Base-by-base conservation (phyloP, 1,140 invertebrate species). In the Orius laevigatus region DNA sequence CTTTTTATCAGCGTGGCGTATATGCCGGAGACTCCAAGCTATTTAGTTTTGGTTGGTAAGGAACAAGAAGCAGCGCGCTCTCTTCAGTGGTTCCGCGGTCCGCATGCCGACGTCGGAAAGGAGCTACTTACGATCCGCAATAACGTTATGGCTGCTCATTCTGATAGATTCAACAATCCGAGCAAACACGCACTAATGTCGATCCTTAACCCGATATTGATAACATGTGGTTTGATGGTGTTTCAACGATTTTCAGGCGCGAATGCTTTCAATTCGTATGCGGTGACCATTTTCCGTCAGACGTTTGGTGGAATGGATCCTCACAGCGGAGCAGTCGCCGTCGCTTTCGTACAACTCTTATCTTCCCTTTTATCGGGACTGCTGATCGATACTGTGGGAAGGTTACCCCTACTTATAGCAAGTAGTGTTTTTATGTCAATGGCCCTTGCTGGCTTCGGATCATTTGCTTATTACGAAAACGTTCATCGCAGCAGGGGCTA, bases 21-120 rank as follows among this genome's bases (percentile, higher is more conserved):
- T 57, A 76, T 88, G 41, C 85, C 84, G 0, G 85, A 90, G 68
- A 87, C 84, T 35, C 85, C 85, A 3, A 81, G 79, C 50, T 86
- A 76, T 60, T 67, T 89, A 31, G 70, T 87, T 5, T 70, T 83
- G 10, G 66, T 78, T 59, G 74, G 81, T 9, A 72, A 74, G 52
- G 81, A 87, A 56, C 71, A 77, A 54, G 83, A 86, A 64, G 88
- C 88, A 1, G 74, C 78, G 10, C 71, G 73, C 46, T 76, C 84
- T 41, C 60, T 85, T 3, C 71, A 78, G 16, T 86, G 81, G 82
- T 66, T 87, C 9, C 66, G 82, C 48, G 82, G 82, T 4, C 71
- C 75, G 4, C 71, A 74, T 39, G 74, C 77, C 4, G 84, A 90
- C 62, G 72, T 84, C 34, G 65, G 72, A 31, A 69, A 76, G 51